A percentile compares a stretch with the other conserved stretches of the same genome.
These are phyloP conservation scores for Syngnathus acus DNA, from an alignment of 2,797 vertebrate genomes.

Conservation along the genomic window DNA sequence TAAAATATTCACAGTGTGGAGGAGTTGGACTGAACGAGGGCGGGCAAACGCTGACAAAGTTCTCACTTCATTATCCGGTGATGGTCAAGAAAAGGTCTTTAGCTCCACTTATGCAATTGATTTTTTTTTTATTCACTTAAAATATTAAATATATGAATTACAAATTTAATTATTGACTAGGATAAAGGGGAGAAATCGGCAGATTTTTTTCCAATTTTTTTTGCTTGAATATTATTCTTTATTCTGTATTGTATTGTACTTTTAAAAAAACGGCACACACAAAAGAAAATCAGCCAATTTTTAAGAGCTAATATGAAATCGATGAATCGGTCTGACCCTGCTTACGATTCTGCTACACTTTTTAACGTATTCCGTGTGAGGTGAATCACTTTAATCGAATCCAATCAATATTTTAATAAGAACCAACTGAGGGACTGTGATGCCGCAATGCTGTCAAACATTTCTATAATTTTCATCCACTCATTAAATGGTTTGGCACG, in stretches of 20 bases:
- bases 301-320: too few relatives aligned
- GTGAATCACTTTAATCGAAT: background rate
- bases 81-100: background rate
- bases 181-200: too few relatives aligned
- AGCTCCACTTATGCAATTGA: too few relatives aligned
- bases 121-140: too few relatives aligned
- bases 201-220: too few relatives aligned
- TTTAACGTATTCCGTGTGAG: background rate
- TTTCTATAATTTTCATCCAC: background rate
- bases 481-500: background rate
- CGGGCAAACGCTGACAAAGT: background rate
- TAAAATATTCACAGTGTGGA: slow-evolving; percentile 18
- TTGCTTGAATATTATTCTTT: too few relatives aligned
- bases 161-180: too few relatives aligned
- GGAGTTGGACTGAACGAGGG: slow-evolving; percentile 8
- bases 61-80: background rate
- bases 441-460: background rate
- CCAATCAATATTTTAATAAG: background rate
- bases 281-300: too few relatives aligned
- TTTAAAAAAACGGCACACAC: too few relatives aligned
- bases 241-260: too few relatives aligned
- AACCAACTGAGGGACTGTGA: background rate
- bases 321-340: background rate
- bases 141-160: too few relatives aligned
- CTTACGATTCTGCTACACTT: background rate